Conservation (phyloP, 2,113 vertebrate genomes). For the Astur gentilis region DNA sequence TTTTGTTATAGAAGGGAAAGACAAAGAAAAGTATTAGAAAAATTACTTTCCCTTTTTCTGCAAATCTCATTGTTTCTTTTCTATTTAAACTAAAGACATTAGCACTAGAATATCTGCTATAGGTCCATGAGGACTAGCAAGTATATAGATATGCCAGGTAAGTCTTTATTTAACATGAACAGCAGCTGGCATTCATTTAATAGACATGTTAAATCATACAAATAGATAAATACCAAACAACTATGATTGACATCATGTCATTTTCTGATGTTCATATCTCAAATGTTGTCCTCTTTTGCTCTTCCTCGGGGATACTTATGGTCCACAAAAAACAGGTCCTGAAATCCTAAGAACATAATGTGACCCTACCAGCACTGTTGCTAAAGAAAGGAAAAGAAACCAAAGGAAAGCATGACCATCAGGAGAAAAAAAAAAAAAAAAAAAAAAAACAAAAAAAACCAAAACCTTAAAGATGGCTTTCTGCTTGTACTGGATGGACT, state of each 20-base stretch:
- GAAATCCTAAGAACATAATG: background rate
- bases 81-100: background rate
- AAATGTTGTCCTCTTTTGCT: background rate
- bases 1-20: background rate
- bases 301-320: background rate
- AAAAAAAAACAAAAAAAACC: too few relatives aligned
- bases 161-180: background rate
- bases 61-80: background rate
- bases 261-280: background rate
- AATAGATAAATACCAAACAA: background rate
- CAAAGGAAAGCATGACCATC: background rate
- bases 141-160: background rate
- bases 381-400: background rate
- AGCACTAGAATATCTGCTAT: background rate
- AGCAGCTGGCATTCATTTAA: background rate
- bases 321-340: background rate
- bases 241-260: background rate
- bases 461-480: background rate
- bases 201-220: background rate
- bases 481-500: background rate
- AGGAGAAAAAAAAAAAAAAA: background rate
- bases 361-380: background rate
- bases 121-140: background rate
- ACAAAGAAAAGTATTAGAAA: background rate
- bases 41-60: background rate